Evolutionary conservation across 2,888 invertebrate species (phyloP).

Genomic region (Gastracanthus pulcherrimus): DNA sequence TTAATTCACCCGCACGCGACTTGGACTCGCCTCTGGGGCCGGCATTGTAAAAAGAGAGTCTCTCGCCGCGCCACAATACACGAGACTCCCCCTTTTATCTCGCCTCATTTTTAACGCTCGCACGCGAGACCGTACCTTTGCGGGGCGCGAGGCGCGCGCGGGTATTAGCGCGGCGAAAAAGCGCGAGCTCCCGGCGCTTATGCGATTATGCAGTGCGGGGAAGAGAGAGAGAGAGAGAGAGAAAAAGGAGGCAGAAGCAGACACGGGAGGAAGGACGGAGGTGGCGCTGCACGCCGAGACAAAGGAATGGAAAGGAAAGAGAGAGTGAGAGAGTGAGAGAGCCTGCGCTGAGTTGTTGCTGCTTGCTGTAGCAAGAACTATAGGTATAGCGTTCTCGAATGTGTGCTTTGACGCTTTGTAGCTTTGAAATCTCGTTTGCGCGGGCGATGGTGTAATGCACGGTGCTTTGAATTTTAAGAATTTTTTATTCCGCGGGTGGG

Average conservation of each 20-base stretch:
- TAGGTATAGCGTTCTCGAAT: too few relatives aligned
- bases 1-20: conserved; percentile 43
- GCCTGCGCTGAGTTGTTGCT: neutral
- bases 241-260: neutral
- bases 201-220: conserved; percentile 41
- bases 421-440: conserved; percentile 35
- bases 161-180: conserved; percentile 18
- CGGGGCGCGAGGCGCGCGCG: neutral
- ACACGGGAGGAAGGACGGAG: too few relatives aligned
- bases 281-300: too few relatives aligned
- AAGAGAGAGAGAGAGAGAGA: neutral
- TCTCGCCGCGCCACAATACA: conserved; percentile 35
- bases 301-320: neutral
- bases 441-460: neutral
- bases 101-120: conserved; percentile 40
- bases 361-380: too few relatives aligned
- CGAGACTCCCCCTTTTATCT: conserved; percentile 44
- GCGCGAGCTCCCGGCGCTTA: conserved; percentile 31
- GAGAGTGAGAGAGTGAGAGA: too few relatives aligned
- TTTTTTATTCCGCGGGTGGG: neutral
- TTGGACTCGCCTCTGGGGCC: neutral
- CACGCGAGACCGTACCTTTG: conserved; percentile 3
- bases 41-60: neutral
- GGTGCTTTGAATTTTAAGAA: conserved; percentile 19
- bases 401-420: conserved; percentile 36